These are phyloP conservation scores for Drosophila basisetae DNA, from an alignment of 2,888 invertebrate genomes.

Conservation along the genomic window DNA sequence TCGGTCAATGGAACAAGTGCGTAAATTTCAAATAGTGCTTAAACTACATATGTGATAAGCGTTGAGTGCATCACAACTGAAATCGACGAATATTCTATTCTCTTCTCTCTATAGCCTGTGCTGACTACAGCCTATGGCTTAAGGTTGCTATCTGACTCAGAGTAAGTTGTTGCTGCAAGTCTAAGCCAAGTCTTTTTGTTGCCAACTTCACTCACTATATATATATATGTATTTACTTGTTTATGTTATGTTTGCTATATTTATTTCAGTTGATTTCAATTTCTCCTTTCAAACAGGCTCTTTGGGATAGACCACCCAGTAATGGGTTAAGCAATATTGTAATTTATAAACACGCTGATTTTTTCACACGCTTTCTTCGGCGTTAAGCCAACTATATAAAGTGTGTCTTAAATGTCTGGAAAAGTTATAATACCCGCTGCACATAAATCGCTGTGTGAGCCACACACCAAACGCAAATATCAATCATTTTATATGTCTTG, in stretches of 20 bases:
- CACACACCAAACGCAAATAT: conserved; percentile 38
- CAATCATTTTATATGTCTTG: conserved; percentile 48
- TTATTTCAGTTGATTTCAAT: neutral
- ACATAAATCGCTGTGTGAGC: conserved; percentile 22
- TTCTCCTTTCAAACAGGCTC: neutral
- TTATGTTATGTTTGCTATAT: neutral
- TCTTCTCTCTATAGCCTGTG: neutral
- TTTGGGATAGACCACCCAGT: neutral
- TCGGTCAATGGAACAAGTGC: conserved; percentile 75
- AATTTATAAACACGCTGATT: neutral
- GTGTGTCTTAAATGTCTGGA: conserved; percentile 9
- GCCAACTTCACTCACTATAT: neutral
- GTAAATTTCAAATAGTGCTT: conserved; percentile 31
- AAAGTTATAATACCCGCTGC: conserved; percentile 13
- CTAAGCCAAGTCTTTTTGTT: neutral
- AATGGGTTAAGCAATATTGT: neutral
- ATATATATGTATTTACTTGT: neutral
- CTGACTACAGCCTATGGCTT: neutral
- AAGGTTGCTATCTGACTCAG: neutral
- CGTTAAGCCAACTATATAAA: neutral
- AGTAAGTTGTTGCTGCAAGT: neutral
- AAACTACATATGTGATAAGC: conserved; percentile 28
- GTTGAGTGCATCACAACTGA: neutral
- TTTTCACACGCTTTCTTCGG: conserved; percentile 37
- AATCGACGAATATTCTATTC: conserved; percentile 30